phyloP scores from a whole-genome alignment of 2,888 invertebrate species.

The Cephalotes varians region DNA sequence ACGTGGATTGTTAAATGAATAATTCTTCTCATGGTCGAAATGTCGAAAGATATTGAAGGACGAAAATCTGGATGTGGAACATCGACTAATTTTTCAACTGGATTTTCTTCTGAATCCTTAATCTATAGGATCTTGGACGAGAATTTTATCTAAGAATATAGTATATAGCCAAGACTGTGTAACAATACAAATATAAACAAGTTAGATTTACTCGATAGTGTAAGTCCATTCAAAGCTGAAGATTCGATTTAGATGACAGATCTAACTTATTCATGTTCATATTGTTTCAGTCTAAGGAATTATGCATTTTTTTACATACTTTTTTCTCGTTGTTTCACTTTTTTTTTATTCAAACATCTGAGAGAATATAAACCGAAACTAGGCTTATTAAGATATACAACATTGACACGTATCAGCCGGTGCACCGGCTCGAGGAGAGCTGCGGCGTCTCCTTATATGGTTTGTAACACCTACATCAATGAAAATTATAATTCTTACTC shows the following conservation, averaged over 20 bases:
- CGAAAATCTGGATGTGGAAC: background rate
- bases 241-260: background rate
- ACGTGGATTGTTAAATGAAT: too few species aligned
- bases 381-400: slow-evolving; percentile 10
- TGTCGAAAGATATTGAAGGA: background rate
- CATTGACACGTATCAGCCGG: slow-evolving; percentile 12
- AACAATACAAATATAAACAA: slow-evolving; percentile 31
- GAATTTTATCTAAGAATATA: background rate
- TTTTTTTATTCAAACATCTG: slow-evolving; percentile 47
- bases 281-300: slow-evolving; percentile 17
- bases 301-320: background rate
- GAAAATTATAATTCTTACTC: slow-evolving; percentile 28
- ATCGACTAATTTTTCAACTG: background rate
- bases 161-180: background rate
- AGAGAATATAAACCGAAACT: slow-evolving; percentile 42
- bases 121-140: background rate
- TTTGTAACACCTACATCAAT: background rate
- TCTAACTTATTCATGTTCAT: slow-evolving; percentile 24
- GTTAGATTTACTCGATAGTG: background rate
- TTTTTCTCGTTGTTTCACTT: background rate
- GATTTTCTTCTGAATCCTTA: background rate
- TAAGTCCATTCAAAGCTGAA: background rate
- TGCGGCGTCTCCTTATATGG: background rate
- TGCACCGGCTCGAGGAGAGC: background rate
- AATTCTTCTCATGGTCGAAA: background rate